These are phyloP conservation scores for Anoplophora glabripennis DNA, from an alignment of 1,140 invertebrate genomes.

Conservation along the genomic window DNA sequence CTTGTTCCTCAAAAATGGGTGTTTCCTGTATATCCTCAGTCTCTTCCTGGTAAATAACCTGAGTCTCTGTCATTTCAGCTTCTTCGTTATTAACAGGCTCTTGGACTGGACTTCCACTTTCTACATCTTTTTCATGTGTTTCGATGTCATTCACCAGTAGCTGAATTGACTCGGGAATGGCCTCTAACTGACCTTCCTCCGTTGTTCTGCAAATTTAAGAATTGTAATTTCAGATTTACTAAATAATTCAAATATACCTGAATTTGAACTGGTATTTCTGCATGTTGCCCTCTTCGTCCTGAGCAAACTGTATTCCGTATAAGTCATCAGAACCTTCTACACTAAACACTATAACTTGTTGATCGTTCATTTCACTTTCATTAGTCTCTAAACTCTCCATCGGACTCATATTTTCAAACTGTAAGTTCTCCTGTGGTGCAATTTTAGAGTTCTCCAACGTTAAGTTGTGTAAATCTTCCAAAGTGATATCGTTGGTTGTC, in stretches of 20 bases:
- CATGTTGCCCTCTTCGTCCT: constrained; percentile 40
- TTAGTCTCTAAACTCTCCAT: constrained; percentile 7
- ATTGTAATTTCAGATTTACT: not conserved
- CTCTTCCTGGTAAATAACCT: too few relatives aligned
- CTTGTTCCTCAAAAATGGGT: not conserved
- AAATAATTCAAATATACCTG: constrained; percentile 27
- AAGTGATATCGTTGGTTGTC: constrained; percentile 25
- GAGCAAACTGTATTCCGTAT: constrained; percentile 39
- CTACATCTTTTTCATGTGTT: not conserved
- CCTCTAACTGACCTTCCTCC: constrained; percentile 39
- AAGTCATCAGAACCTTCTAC: constrained; percentile 40
- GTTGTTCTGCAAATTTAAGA: constrained; percentile 30
- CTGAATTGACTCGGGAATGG: constrained; percentile 39
- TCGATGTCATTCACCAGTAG: constrained; percentile 26
- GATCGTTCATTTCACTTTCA: constrained; percentile 6
- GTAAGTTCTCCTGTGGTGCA: constrained; percentile 4
- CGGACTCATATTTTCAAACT: constrained; percentile 1
- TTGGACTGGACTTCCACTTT: not conserved
- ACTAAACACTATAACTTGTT: constrained; percentile 37
- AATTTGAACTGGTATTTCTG: constrained; percentile 43
- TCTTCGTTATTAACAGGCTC: too few relatives aligned
- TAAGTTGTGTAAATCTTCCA: constrained; percentile 33
- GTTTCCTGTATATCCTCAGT: not conserved
- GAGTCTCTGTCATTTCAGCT: too few relatives aligned
- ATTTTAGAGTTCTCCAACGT: constrained; percentile 25